Conservation (phyloP, 1,140 invertebrate genomes). For the Drosophila suzukii region DNA sequence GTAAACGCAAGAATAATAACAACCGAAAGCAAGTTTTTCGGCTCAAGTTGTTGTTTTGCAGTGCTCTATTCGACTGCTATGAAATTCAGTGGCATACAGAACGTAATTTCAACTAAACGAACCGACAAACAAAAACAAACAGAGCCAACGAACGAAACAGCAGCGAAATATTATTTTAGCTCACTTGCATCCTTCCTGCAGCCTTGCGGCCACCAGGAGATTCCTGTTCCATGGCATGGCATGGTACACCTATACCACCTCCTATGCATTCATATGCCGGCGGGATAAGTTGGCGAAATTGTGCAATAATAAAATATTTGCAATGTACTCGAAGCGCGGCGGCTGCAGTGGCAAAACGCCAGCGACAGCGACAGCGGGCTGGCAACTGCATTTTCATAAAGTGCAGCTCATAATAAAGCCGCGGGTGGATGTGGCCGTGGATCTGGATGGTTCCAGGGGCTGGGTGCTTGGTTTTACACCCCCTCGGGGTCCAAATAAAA, state of each 20-base stretch:
- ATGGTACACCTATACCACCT: not conserved
- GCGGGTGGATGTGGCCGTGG: conserved; percentile 4
- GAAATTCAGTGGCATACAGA: conserved; percentile 82
- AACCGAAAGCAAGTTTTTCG: conserved; percentile 80
- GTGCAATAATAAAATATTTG: conserved; percentile 83
- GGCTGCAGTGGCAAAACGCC: conserved; percentile 14
- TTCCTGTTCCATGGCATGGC: not conserved
- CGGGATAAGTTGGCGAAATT: conserved; percentile 77
- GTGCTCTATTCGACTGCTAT: conserved; percentile 38
- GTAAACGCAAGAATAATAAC: conserved; percentile 81
- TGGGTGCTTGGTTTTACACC: conserved; percentile 7
- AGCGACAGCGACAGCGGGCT: conserved; percentile 22
- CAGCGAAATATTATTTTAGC: conserved; percentile 82
- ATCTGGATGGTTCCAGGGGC: not conserved
- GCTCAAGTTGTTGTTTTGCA: conserved; percentile 57
- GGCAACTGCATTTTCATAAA: conserved; percentile 81
- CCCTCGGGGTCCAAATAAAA: conserved; percentile 54
- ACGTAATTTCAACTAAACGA: conserved; percentile 82
- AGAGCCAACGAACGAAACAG: conserved; percentile 50
- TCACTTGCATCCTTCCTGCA: conserved; percentile 78
- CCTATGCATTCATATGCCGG: conserved; percentile 60
- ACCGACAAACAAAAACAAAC: conserved; percentile 79
- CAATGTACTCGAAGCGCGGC: conserved; percentile 72
- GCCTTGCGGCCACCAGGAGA: conserved; percentile 55
- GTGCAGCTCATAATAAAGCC: conserved; percentile 77